A percentile compares a stretch with the other conserved stretches of the same genome.
Evolutionary conservation across 2,888 invertebrate genomes (phyloP).

Genomic region (Bibio marci): DNA sequence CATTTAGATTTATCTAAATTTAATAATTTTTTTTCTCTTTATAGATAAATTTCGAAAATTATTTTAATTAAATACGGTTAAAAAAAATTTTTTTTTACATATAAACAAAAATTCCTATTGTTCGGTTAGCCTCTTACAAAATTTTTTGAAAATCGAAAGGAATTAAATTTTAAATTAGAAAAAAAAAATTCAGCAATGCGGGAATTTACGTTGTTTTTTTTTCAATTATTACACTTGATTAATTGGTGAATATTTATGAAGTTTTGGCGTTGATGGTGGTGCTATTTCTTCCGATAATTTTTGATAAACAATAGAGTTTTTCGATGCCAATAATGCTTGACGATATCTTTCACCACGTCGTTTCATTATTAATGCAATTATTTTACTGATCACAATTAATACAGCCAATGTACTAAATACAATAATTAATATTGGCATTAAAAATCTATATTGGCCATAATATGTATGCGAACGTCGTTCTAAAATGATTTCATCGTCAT

Average conservation of each 20-base stretch:
- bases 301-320: slow-evolving; percentile 48
- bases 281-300: slow-evolving; percentile 60
- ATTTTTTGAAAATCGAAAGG: too few species aligned
- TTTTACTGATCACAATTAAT: slow-evolving; percentile 34
- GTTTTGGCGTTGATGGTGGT: slow-evolving; percentile 46
- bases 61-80: too few species aligned
- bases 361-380: slow-evolving; percentile 35
- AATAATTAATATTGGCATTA: slow-evolving; percentile 41
- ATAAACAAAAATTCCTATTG: too few species aligned
- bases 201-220: too few species aligned
- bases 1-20: too few species aligned
- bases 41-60: too few species aligned
- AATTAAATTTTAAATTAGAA: too few species aligned
- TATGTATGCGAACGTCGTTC: slow-evolving; percentile 24
- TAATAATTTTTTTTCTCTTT: too few species aligned
- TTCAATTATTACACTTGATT: slow-evolving; percentile 34
- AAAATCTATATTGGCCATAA: slow-evolving; percentile 33
- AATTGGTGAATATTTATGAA: slow-evolving; percentile 43
- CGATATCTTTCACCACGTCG: slow-evolving; percentile 31
- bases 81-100: too few species aligned
- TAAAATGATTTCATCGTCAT: slow-evolving; percentile 20
- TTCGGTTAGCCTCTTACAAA: too few species aligned
- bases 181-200: too few species aligned
- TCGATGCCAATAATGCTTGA: slow-evolving; percentile 27
- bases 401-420: slow-evolving; percentile 36